These are phyloP conservation scores for Dryoscopus gambensis DNA, from an alignment of 2,113 vertebrate genomes.

Conservation along the genomic window DNA sequence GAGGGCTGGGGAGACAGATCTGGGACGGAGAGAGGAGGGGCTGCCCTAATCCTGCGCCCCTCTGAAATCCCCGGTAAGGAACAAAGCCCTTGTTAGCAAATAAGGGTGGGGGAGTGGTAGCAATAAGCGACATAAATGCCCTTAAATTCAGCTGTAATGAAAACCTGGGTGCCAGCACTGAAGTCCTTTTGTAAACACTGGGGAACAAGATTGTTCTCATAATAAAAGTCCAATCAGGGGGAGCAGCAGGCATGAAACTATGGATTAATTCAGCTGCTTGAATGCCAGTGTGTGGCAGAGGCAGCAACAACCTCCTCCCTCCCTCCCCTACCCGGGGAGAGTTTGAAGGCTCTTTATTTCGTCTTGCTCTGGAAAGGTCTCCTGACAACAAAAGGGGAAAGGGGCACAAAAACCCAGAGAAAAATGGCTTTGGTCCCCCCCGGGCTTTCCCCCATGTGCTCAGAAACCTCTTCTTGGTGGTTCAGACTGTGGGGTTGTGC, in stretches of 20 bases:
- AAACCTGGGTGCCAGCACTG: not conserved
- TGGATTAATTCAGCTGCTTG: not conserved
- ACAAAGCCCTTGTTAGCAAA: conserved; percentile 22
- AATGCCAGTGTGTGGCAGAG: not conserved
- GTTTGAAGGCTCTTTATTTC: not conserved
- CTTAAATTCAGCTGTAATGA: conserved; percentile 2
- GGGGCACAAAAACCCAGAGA: not conserved
- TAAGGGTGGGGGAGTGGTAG: not conserved
- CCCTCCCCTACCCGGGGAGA: not conserved
- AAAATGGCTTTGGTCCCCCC: not conserved
- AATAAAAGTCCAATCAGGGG: conserved; percentile 4
- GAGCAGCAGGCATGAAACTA: conserved; percentile 1
- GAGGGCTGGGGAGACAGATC: not conserved
- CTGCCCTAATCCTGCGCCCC: not conserved
- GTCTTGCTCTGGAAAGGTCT: not conserved
- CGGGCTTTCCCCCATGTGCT: not conserved
- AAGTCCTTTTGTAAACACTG: not conserved
- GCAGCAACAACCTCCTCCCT: not conserved
- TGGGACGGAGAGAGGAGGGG: not conserved
- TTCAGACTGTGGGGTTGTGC: not conserved
- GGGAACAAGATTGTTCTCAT: conserved; percentile 30
- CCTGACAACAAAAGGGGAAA: not conserved
- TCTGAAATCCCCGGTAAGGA: not conserved
- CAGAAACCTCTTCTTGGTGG: not conserved
- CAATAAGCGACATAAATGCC: conserved; percentile 20